These are phyloP conservation scores for Drosophila oshimai DNA, from an alignment of 1,140 invertebrate genomes.

Conservation along the genomic window DNA sequence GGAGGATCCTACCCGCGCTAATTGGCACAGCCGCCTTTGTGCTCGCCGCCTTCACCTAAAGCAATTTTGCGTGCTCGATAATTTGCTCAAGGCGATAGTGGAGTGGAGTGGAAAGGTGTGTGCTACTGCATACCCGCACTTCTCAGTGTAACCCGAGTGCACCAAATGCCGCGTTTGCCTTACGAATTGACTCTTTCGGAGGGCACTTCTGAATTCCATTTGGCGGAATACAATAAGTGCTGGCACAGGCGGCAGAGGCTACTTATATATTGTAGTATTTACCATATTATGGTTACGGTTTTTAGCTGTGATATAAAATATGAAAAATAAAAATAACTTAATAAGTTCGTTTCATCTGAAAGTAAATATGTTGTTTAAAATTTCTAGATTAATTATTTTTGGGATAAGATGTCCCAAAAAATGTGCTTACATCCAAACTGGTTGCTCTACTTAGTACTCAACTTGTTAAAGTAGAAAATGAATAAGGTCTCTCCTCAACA, in stretches of 20 bases:
- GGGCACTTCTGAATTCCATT: constrained; percentile 8
- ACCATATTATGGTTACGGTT: no score
- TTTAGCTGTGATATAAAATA: no score
- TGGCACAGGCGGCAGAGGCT: constrained; percentile 7
- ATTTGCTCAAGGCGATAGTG: constrained; percentile 60
- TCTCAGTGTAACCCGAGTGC: constrained; percentile 11
- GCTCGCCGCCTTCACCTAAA: constrained; percentile 44
- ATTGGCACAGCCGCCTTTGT: constrained; percentile 72
- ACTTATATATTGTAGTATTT: no score
- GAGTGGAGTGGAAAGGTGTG: constrained; percentile 1
- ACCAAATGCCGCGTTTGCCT: neutral
- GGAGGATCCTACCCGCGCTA: constrained; percentile 44
- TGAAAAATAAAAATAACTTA: no score
- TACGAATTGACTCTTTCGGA: constrained; percentile 24
- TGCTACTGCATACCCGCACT: neutral
- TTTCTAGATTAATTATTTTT: no score
- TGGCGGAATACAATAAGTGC: neutral
- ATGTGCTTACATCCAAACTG: no score
- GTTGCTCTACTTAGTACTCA: no score
- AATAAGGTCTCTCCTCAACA: no score
- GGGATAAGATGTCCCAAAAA: no score
- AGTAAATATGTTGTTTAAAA: no score
- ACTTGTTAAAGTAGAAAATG: no score
- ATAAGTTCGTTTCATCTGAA: no score
- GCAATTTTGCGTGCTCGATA: constrained; percentile 69